Evolutionary conservation across 2,797 vertebrate genomes (phyloP).

Genomic region (Novumbra hubbsi): DNA sequence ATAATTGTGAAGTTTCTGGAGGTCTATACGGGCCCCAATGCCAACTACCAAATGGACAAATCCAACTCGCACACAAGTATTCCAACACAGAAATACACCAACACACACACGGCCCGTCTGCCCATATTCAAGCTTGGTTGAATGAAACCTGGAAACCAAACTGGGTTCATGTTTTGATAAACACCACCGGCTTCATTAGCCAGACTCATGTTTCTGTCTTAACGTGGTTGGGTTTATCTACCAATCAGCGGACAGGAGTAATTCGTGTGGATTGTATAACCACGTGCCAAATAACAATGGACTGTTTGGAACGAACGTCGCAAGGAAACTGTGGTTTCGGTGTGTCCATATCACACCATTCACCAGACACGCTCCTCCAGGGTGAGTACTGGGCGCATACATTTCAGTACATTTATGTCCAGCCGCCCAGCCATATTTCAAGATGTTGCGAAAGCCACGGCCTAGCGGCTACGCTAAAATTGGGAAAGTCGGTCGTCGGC

Average conservation of each 20-base stretch:
- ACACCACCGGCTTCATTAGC: not conserved
- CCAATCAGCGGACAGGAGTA: not conserved
- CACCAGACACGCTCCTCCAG: too few relatives aligned
- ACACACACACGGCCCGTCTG: not conserved
- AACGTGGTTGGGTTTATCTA: not conserved
- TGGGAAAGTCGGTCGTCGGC: not conserved
- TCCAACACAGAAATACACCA: too few relatives aligned
- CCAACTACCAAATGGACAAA: constrained; percentile 6
- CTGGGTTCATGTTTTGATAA: not conserved
- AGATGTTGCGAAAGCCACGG: too few relatives aligned
- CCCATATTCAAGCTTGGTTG: not conserved
- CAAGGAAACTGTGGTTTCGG: not conserved
- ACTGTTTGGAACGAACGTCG: not conserved
- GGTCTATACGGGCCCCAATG: not conserved
- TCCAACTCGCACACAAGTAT: not conserved
- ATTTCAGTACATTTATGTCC: too few relatives aligned
- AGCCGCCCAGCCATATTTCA: too few relatives aligned
- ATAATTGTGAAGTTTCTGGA: not conserved
- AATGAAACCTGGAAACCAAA: not conserved
- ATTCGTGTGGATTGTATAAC: not conserved
- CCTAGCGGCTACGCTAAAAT: not conserved
- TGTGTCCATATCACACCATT: not conserved
- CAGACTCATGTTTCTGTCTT: not conserved
- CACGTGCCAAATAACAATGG: not conserved
- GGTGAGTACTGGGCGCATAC: too few relatives aligned